Evolutionary conservation across 2,113 vertebrate species (phyloP).

Genomic region (Dromas ardeola): DNA sequence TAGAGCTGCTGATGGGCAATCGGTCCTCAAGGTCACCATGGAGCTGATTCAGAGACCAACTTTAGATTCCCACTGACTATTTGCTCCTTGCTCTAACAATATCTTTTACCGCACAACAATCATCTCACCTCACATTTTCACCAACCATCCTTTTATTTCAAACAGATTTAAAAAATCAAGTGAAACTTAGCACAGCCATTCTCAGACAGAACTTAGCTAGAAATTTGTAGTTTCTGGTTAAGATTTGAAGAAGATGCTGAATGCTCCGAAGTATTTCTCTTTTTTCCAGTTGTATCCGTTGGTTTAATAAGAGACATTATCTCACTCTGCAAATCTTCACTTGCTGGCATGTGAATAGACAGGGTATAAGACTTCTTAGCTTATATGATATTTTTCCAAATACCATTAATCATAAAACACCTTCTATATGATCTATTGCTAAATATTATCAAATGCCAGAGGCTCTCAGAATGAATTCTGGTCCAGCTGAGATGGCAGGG

Average conservation of each 20-base stretch:
- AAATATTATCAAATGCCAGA: not conserved
- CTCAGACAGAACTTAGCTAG: not conserved
- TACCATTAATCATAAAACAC: not conserved
- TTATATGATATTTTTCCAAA: not conserved
- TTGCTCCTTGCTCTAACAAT: not conserved
- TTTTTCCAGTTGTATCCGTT: not conserved
- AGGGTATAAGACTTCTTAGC: not conserved
- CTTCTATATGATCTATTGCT: not conserved
- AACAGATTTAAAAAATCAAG: not conserved
- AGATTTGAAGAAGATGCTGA: not conserved
- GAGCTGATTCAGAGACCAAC: not conserved
- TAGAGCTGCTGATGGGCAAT: not conserved
- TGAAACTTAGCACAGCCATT: not conserved
- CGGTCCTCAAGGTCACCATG: not conserved
- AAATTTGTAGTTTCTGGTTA: not conserved
- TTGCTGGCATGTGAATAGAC: not conserved
- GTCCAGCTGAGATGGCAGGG: not conserved
- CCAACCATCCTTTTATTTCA: not conserved
- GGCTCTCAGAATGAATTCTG: not conserved
- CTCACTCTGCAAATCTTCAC: constrained; percentile 2
- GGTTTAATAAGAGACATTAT: not conserved
- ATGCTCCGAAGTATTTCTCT: not conserved
- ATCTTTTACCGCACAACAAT: not conserved
- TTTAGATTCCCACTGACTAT: not conserved
- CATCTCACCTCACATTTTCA: not conserved